Evolutionary conservation across 2,888 invertebrate species (phyloP), one percentile per base, ranked within the genome.

Genomic region (Ptychoptera albimana): DNA sequence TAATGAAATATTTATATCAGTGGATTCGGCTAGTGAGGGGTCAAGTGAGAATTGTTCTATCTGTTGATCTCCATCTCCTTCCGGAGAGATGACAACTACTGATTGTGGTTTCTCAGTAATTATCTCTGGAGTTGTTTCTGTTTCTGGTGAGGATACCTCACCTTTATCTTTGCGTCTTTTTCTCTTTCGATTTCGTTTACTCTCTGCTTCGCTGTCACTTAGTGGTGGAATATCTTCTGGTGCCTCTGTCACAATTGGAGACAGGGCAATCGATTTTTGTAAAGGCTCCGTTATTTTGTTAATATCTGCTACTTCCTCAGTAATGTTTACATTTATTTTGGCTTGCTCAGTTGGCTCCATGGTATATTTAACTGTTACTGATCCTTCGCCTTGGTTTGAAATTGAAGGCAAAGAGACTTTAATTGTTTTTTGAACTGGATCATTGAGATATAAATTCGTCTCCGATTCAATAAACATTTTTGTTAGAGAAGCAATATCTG

Each of bases 151-250:
- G 13, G 59, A 29, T 8, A 54, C 54, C 30, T 59, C 59, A 2
- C 58, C 61, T 36, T 61, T 60, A 39, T 64, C 64, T 61, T 73
- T 75, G 57, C 68, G 72, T 61, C 77, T 77, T 68, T 76, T 77
- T 68, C 71, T 74, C 69, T 71, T 76, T 65, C 74, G 75, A 62
- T 69, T 73, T 59, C 68, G 66, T 53, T 74, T 72, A 39, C 65
- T 64, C 50, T 71, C 71, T 48, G 64, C 64, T 51, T 69, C 66
- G 12, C 66, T 59, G 31, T 67, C 67, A 44, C 64, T 64, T 14
- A 60, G 57, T 9, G 60, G 59, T 6, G 56, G 53, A 12, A 54
- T 51, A 43, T 60, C 59, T 44, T 61, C 60, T 13, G 39, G 29
- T 16, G 37, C 42, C 30, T 43, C 40, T 37, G 37, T 30, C 31